Evolutionary conservation across 1,140 invertebrate genomes (phyloP), one percentile per base, ranked within the genome.

Genomic region (Mycetomoellerius zeteki): DNA sequence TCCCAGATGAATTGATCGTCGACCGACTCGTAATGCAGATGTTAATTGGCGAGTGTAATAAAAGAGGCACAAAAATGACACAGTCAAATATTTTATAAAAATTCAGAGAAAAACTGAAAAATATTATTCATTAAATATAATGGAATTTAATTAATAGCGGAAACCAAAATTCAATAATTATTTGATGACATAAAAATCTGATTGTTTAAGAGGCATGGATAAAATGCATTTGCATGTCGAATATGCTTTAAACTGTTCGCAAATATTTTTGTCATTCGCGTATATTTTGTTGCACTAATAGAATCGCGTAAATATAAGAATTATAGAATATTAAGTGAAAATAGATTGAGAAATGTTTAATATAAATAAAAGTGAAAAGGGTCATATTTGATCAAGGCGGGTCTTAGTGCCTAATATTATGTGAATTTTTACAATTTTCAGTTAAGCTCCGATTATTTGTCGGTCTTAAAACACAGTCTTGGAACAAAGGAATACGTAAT

Each of bases 101-200:
- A 1, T 86, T 27, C 19, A 47, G 37, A 67, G 6, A 65, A 65
- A 65, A 65, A 19, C 3, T 65, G 5, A 65, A 37, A 65, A 19
- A n/a, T 27, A 30, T 37, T 37, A 12, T 37, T 37, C 10, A 37
- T 65, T 21, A 67, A 37, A 21, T 67, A 37, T n/a, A 62, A 62
- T 5, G 10, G 16, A 33, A 64, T 30, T 52, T 73, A 56, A 73
- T 30, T 73, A 73, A 73, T 54, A 71, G 27, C 21, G 21, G 6
- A 37, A 76, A 5, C 7, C 14, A 24, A 60, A 76, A 58, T 76
- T 60, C n/a, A 60, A 60, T n/a, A 24, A 75, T 62, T 43, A 24
- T 76, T 60, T 60, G 16, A 24, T 10, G 30, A n/a, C 2, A 62
- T 73, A 43, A 62, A 58, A 76, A 60, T 76, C 54, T 58, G 6